A percentile compares a stretch with the other conserved stretches of the same genome.
phyloP scores from a whole-genome alignment of 1,140 invertebrate species.

The Neuroterus valhalla region DNA sequence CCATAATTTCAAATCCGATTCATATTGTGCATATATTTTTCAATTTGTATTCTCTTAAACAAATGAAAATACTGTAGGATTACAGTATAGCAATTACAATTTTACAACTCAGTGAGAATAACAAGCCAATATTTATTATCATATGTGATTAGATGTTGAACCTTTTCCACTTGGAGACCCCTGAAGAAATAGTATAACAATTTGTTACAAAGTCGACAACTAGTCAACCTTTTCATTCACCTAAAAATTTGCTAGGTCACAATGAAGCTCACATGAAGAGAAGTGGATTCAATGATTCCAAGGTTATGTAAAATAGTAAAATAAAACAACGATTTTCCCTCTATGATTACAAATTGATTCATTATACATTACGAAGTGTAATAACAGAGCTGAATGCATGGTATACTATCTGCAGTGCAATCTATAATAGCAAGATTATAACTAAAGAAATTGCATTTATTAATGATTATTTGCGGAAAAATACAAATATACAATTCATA shows the following conservation, averaged over 20 bases:
- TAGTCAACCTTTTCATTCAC: background rate
- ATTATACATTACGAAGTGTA: slow-evolving; percentile 10
- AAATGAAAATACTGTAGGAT: too few species aligned
- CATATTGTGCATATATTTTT: too few species aligned
- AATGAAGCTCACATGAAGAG: background rate
- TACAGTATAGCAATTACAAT: too few species aligned
- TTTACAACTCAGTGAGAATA: too few species aligned
- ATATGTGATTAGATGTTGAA: too few species aligned
- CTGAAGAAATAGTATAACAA: background rate
- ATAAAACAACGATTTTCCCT: slow-evolving; percentile 16
- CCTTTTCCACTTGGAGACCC: too few species aligned
- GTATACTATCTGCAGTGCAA: background rate
- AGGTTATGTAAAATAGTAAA: background rate
- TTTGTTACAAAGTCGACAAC: background rate
- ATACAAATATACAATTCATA: background rate
- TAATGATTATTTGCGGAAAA: slow-evolving; percentile 8
- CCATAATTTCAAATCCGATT: too few species aligned
- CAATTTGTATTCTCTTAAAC: too few species aligned
- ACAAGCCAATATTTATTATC: too few species aligned
- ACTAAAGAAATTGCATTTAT: slow-evolving; percentile 9
- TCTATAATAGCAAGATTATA: slow-evolving; percentile 1
- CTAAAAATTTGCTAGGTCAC: background rate
- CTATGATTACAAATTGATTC: slow-evolving; percentile 14
- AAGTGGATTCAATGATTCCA: slow-evolving; percentile 1
- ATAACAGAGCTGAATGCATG: slow-evolving; percentile 3